Conservation (phyloP, 2,113 vertebrate species). For the Callaeas wilsoni region DNA sequence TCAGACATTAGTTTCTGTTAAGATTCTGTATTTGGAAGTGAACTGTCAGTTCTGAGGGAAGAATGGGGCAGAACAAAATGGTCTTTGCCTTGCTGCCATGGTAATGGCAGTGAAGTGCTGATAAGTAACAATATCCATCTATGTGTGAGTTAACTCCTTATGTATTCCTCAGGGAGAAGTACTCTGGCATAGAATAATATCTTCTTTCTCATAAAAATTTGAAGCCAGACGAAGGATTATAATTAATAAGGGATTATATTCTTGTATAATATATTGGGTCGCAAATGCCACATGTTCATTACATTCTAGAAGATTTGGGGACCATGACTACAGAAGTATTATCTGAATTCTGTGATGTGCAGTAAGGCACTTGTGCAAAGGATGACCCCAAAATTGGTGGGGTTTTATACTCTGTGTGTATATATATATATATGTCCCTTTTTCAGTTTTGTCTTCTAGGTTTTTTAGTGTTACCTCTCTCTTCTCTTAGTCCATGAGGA, state of each 20-base stretch:
- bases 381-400: background rate
- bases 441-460: background rate
- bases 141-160: background rate
- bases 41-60: background rate
- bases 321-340: background rate
- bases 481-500: background rate
- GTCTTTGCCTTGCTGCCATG: conserved; percentile 25
- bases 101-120: conserved; percentile 37
- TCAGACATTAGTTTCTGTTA: conserved; percentile 1
- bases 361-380: background rate
- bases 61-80: conserved; percentile 19
- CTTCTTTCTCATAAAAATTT: background rate
- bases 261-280: background rate
- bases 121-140: background rate
- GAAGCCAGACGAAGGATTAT: background rate
- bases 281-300: background rate
- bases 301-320: background rate
- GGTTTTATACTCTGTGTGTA: background rate
- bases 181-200: background rate
- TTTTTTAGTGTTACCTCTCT: background rate
- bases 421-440: background rate
- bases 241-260: background rate
- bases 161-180: background rate
- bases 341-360: background rate
- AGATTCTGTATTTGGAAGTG: background rate